Conservation (phyloP, 2,888 invertebrate genomes). For the Tridacna crocea region DNA sequence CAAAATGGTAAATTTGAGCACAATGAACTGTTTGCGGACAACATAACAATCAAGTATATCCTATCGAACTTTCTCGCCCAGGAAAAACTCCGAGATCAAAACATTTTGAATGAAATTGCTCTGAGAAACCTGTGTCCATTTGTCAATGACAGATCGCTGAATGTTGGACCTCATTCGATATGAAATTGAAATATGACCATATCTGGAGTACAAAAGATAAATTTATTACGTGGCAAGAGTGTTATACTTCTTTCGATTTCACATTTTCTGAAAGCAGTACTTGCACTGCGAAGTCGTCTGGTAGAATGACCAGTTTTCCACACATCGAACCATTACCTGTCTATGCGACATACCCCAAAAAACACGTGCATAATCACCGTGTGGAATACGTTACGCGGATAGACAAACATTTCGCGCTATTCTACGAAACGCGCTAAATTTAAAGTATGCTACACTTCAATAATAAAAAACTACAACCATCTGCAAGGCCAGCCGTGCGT, state of each 20-base stretch:
- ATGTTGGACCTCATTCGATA: constrained; percentile 12
- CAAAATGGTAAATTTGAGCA: too few relatives aligned
- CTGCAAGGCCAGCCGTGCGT: constrained; percentile 3
- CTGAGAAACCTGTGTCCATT: constrained; percentile 11
- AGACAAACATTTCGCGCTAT: neutral
- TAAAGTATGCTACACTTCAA: neutral
- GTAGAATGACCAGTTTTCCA: neutral
- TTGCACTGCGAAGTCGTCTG: neutral
- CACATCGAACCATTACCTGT: neutral
- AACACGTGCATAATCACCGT: neutral
- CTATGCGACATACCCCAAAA: neutral
- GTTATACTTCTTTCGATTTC: neutral
- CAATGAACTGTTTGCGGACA: too few relatives aligned
- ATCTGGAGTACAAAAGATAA: neutral
- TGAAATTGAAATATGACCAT: neutral
- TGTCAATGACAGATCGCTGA: constrained; percentile 17
- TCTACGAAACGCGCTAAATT: neutral
- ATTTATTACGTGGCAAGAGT: neutral
- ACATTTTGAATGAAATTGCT: neutral
- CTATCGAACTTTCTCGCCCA: constrained; percentile 12
- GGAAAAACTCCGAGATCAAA: neutral
- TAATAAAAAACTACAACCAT: neutral
- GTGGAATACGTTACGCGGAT: neutral
- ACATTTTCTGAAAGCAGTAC: neutral
- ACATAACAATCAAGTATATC: neutral